Conservation (phyloP, 2,797 vertebrate genomes). For the Limnodromus scolopaceus region DNA sequence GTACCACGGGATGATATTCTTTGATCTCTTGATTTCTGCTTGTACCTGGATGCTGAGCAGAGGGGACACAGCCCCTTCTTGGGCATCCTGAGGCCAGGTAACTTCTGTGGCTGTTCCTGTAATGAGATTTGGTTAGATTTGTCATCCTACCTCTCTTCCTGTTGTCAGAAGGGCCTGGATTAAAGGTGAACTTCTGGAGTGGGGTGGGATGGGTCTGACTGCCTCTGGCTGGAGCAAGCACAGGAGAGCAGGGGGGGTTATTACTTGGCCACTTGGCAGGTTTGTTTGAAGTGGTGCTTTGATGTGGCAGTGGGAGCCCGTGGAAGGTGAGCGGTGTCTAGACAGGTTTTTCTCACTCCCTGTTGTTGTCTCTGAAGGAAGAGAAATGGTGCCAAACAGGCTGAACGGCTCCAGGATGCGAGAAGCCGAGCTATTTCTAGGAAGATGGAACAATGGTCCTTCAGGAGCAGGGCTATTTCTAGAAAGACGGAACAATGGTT, state of each 20-base stretch:
- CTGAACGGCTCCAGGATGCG: background rate
- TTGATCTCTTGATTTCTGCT: background rate
- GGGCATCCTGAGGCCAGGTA: background rate
- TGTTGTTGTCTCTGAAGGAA: conserved; percentile 44
- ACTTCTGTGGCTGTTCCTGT: background rate
- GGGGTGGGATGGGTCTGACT: background rate
- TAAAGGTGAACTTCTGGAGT: background rate
- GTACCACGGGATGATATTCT: background rate
- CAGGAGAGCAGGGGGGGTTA: background rate
- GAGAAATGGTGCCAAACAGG: background rate
- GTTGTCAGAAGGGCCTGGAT: background rate
- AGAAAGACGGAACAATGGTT: background rate
- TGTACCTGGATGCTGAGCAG: background rate
- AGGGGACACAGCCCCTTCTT: background rate
- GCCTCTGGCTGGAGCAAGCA: background rate
- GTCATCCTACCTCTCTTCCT: background rate
- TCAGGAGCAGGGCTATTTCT: background rate
- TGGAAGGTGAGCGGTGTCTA: background rate
- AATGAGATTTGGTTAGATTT: background rate
- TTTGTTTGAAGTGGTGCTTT: conserved; percentile 19
- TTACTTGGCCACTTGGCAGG: background rate
- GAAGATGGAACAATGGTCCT: background rate
- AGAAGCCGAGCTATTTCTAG: conserved; percentile 1
- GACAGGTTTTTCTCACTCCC: conserved; percentile 33
- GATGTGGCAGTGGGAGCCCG: background rate